Percentiles rank a stretch among this genome's conserved stretches.
Evolutionary conservation across 2,113 vertebrate genomes (phyloP).

Genomic region (Barbus barbus): DNA sequence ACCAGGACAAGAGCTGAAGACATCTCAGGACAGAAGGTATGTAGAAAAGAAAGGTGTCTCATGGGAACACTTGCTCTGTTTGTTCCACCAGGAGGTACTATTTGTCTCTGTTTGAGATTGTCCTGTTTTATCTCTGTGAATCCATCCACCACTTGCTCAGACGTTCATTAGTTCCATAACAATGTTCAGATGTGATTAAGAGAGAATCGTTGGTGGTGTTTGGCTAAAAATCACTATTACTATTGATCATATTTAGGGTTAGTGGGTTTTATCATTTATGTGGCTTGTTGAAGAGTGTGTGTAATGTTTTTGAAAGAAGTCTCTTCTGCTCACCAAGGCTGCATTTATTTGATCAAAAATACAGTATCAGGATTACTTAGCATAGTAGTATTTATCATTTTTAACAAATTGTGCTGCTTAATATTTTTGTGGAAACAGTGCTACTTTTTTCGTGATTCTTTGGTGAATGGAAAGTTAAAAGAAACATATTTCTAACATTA

Average conservation of each 20-base stretch:
- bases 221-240: not conserved
- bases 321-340: no score
- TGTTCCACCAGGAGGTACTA: constrained; percentile 67
- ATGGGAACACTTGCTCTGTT: not conserved
- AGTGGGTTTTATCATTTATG: not conserved
- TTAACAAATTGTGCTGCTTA: not conserved
- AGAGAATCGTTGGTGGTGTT: not conserved
- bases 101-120: constrained; percentile 53
- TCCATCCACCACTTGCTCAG: no score
- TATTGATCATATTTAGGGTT: not conserved
- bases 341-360: no score
- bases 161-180: no score
- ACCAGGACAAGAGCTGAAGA: constrained; percentile 39
- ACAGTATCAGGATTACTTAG: no score
- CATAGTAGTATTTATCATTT: no score
- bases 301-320: not conserved
- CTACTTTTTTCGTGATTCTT: no score
- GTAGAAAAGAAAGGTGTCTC: not conserved
- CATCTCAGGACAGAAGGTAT: constrained; percentile 64
- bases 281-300: not conserved
- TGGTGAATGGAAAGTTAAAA: no score
- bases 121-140: not conserved
- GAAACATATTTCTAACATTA: no score
- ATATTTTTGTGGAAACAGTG: no score
- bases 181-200: not conserved